Conservation (phyloP, 2,113 vertebrate genomes). For the Chascanopsetta lugubris region DNA sequence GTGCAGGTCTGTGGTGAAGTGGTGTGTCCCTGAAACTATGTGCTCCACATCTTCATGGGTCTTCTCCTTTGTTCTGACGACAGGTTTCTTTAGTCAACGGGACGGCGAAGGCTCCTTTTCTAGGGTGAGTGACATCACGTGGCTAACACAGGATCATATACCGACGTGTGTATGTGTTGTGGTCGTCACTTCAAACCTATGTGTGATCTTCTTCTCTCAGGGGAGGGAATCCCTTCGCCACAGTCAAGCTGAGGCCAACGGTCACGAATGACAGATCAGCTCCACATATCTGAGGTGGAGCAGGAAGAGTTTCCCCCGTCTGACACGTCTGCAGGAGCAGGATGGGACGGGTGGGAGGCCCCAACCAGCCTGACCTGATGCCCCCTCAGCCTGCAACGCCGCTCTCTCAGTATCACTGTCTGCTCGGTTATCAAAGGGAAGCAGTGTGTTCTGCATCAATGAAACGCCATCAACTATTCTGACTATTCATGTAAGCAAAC, state of each 20-base stretch:
- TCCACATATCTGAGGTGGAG: slow-evolving; percentile 80
- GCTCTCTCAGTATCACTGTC: slow-evolving; percentile 31
- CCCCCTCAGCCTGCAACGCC: slow-evolving; percentile 51
- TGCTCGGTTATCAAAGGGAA: slow-evolving; percentile 21
- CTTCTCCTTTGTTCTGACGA: slow-evolving; percentile 46
- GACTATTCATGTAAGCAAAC: too few relatives aligned
- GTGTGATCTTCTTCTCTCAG: slow-evolving; percentile 73
- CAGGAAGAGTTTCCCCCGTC: slow-evolving; percentile 30
- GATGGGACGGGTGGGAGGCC: slow-evolving; percentile 9
- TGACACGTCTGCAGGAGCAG: slow-evolving; percentile 48
- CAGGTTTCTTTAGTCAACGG: slow-evolving; percentile 90
- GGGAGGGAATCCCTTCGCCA: slow-evolving; percentile 94
- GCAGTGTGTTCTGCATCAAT: slow-evolving; percentile 16
- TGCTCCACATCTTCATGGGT: slow-evolving; percentile 30
- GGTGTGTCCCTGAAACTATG: slow-evolving; percentile 19
- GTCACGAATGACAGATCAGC: slow-evolving; percentile 96
- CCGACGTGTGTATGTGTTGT: neutral
- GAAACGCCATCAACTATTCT: too few relatives aligned
- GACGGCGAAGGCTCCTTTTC: slow-evolving; percentile 86
- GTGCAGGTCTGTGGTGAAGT: slow-evolving; percentile 21
- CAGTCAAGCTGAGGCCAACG: slow-evolving; percentile 92
- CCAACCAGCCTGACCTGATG: slow-evolving; percentile 33
- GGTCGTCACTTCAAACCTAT: neutral
- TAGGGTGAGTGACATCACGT: slow-evolving; percentile 82
- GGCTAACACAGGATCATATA: slow-evolving; percentile 27